Evolutionary conservation across 2,888 invertebrate genomes (phyloP).

Genomic region (Lithophane leautieri): DNA sequence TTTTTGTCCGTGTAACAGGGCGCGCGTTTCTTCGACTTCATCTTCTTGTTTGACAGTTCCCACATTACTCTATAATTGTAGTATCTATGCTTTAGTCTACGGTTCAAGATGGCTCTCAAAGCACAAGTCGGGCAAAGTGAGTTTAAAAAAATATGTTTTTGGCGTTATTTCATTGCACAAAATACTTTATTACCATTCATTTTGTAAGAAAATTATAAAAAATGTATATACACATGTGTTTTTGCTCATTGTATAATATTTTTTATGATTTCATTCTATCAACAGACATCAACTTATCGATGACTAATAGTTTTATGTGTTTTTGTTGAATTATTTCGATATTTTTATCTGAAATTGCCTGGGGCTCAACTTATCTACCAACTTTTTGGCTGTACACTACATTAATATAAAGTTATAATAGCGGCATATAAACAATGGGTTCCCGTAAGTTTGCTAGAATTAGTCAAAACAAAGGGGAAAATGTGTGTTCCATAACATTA

Average conservation of each 20-base stretch:
- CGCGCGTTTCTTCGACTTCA: conserved; percentile 23
- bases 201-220: background rate
- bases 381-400: background rate
- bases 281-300: conserved; percentile 67
- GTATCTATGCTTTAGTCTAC: conserved; percentile 75
- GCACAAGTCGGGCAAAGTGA: conserved; percentile 96
- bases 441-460: background rate
- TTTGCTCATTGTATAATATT: conserved; percentile 9
- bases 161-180: conserved; percentile 27
- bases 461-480: conserved; percentile 12
- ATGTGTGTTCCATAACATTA: background rate
- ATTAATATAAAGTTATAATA: background rate
- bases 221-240: background rate
- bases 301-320: conserved; percentile 75
- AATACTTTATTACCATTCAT: background rate
- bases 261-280: conserved; percentile 32
- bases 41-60: conserved; percentile 45
- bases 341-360: conserved; percentile 13
- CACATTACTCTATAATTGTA: conserved; percentile 16
- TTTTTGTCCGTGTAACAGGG: conserved; percentile 34
- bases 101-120: conserved; percentile 95
- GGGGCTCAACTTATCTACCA: conserved; percentile 1
- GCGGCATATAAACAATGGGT: conserved; percentile 35
- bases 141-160: conserved; percentile 83
- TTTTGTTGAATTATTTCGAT: conserved; percentile 49